Conservation (phyloP, 2,113 vertebrate genomes). For the Leptobrachium leishanense region DNA sequence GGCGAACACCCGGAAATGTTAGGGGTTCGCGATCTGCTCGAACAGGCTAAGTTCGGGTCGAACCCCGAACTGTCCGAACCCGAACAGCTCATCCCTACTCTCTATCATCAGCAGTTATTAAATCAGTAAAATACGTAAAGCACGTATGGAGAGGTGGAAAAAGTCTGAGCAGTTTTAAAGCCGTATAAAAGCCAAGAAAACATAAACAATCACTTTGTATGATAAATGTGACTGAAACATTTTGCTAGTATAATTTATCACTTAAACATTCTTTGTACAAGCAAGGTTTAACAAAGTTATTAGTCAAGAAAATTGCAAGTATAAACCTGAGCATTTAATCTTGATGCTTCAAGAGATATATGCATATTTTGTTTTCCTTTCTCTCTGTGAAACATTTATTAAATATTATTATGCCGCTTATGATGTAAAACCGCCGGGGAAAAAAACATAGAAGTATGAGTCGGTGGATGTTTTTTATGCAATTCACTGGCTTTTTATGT, state of each 20-base stretch:
- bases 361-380: slow-evolving; percentile 44
- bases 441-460: slow-evolving; percentile 15
- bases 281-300: slow-evolving; percentile 46
- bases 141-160: slow-evolving; percentile 11
- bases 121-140: slow-evolving; percentile 21
- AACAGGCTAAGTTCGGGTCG: no score
- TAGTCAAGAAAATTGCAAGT: slow-evolving; percentile 48
- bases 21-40: no score
- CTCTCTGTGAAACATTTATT: slow-evolving; percentile 42
- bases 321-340: slow-evolving; percentile 47
- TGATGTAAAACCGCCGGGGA: slow-evolving; percentile 38
- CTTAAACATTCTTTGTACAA: slow-evolving; percentile 46
- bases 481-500: slow-evolving; percentile 13
- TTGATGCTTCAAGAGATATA: slow-evolving; percentile 46
- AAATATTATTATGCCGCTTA: slow-evolving; percentile 44
- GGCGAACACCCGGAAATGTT: no score
- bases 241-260: slow-evolving; percentile 49
- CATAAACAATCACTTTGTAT: slow-evolving; percentile 35
- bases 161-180: slow-evolving; percentile 2
- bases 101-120: not conserved
- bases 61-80: no score
- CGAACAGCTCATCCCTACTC: no score
- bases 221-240: slow-evolving; percentile 46
- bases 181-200: slow-evolving; percentile 38
- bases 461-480: not conserved